Evolutionary conservation across 2,888 invertebrate genomes (phyloP).

Genomic region (Drosophila fulvimacula): DNA sequence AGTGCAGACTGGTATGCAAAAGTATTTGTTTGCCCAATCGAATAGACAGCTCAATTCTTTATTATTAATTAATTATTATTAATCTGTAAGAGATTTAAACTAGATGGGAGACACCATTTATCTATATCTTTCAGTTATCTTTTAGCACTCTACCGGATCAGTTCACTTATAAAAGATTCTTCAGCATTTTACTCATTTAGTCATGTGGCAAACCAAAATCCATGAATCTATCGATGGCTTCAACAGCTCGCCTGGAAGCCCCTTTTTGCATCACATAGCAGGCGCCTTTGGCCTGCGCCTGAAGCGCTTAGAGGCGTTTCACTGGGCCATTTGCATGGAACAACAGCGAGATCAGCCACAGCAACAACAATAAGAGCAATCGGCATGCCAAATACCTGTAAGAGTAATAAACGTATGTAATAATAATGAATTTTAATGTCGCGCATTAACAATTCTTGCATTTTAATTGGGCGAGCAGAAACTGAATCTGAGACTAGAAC

Average conservation of each 20-base stretch:
- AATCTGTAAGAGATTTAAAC: no score
- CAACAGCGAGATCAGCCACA: slow-evolving; percentile 27
- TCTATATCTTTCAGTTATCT: no score
- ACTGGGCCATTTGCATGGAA: slow-evolving; percentile 67
- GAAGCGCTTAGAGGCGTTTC: slow-evolving; percentile 66
- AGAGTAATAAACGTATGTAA: slow-evolving; percentile 77
- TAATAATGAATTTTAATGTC: slow-evolving; percentile 80
- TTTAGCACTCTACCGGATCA: no score
- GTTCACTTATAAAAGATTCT: no score
- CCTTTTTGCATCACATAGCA: slow-evolving; percentile 19
- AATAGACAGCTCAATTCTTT: no score
- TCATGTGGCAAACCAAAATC: no score
- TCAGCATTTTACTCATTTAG: no score
- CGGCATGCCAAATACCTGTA: slow-evolving; percentile 66
- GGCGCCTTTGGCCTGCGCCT: slow-evolving; percentile 42
- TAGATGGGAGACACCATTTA: no score
- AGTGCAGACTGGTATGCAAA: no score
- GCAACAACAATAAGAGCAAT: slow-evolving; percentile 40
- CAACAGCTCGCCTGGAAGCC: background rate
- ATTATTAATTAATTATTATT: no score
- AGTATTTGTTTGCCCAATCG: no score
- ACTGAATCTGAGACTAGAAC: slow-evolving; percentile 33
- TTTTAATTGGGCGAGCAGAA: slow-evolving; percentile 73
- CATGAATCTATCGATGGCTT: background rate
- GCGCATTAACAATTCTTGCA: slow-evolving; percentile 82